Conservation (phyloP, 2,888 invertebrate genomes). For the Caenorhabditis sp. region DNA sequence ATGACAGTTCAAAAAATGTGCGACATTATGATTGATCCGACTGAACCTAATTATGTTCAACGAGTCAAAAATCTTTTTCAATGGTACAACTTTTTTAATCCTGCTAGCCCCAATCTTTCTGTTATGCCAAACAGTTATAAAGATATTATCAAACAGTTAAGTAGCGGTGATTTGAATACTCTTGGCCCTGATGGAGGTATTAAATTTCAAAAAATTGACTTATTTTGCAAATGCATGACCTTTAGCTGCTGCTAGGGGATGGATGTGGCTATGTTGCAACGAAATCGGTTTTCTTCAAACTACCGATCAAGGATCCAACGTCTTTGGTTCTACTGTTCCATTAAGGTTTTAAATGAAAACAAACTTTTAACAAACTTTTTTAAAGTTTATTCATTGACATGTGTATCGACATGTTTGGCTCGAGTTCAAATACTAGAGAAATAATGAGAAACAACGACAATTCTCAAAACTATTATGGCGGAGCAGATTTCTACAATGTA, state of each 20-base stretch:
- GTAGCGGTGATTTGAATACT: constrained; percentile 47
- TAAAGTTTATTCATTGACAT: constrained; percentile 74
- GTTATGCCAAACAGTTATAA: constrained; percentile 63
- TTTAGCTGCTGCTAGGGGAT: constrained; percentile 67
- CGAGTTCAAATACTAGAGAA: constrained; percentile 52
- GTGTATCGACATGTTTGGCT: constrained; percentile 76
- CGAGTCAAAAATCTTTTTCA: constrained; percentile 59
- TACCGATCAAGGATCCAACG: constrained; percentile 71
- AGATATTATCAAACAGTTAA: constrained; percentile 54
- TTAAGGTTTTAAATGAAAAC: constrained; percentile 57
- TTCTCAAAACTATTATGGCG: constrained; percentile 68
- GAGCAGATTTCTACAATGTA: constrained; percentile 68
- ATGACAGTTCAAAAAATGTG: constrained; percentile 69
- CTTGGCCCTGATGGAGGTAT: constrained; percentile 59
- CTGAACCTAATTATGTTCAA: constrained; percentile 38
- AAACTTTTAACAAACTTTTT: constrained; percentile 9
- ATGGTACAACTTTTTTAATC: constrained; percentile 62
- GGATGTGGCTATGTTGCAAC: constrained; percentile 79
- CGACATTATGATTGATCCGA: constrained; percentile 66
- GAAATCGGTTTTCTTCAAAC: constrained; percentile 79
- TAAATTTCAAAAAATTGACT: no score
- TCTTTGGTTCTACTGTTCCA: constrained; percentile 73
- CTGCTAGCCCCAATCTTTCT: constrained; percentile 30
- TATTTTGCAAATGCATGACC: no score
- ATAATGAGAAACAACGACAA: constrained; percentile 56